These are phyloP conservation scores for Macroglossus sobrinus DNA, from an alignment of 2,113 vertebrate genomes.

Conservation along the genomic window DNA sequence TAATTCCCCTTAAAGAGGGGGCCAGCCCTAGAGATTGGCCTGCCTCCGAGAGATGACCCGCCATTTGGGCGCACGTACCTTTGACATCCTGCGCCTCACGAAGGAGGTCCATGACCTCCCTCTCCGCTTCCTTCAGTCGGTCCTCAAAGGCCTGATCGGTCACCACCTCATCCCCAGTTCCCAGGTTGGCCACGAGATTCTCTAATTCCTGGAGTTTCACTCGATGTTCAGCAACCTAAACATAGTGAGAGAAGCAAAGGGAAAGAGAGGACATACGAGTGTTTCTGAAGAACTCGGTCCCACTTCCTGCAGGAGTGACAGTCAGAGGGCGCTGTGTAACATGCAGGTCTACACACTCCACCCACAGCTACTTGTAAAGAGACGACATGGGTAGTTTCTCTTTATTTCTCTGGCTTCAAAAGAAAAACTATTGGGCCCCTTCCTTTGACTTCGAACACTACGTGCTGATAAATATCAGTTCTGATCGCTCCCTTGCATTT, in stretches of 20 bases:
- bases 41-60: fast-evolving
- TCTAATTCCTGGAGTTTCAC: slow-evolving; percentile 93
- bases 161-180: slow-evolving; percentile 87
- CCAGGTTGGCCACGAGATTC: slow-evolving; percentile 91
- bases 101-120: slow-evolving; percentile 90
- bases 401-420: not conserved
- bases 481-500: not conserved
- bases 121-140: slow-evolving; percentile 92
- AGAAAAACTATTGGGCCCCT: not conserved
- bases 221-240: slow-evolving; percentile 93
- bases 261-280: not conserved
- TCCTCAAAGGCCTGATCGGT: slow-evolving; percentile 95
- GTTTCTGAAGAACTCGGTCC: not conserved
- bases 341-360: fast-evolving
- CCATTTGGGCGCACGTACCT: slow-evolving; percentile 80
- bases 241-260: fast-evolving
- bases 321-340: fast-evolving
- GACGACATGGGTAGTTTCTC: not conserved
- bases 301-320: not conserved
- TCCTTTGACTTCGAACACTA: not conserved
- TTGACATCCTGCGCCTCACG: slow-evolving; percentile 92
- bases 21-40: not conserved
- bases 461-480: not conserved
- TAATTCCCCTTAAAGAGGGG: not conserved
- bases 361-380: not conserved